Percentiles rank a stretch among this genome's conserved stretches.
phyloP scores from a whole-genome alignment of 2,888 invertebrate genomes.

The Sclerodermus sp. region DNA sequence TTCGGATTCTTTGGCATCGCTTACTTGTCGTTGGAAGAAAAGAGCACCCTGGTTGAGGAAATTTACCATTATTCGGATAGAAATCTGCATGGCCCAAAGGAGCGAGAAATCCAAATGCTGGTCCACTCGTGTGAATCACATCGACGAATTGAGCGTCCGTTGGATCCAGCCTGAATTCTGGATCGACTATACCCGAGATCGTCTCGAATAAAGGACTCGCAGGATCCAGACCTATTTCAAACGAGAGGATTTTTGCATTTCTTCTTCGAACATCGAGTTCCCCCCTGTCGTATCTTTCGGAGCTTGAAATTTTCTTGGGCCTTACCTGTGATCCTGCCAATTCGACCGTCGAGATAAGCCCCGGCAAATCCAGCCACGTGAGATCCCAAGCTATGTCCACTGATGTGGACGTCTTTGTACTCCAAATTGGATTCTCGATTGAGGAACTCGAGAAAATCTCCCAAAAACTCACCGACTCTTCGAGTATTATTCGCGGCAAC shows the following conservation, averaged over 20 bases:
- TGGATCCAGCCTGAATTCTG: constrained; percentile 56
- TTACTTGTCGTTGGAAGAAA: constrained; percentile 42
- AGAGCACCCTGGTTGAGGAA: constrained; percentile 42
- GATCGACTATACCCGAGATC: constrained; percentile 49
- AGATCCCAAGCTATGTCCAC: constrained; percentile 40
- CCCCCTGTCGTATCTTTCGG: background rate
- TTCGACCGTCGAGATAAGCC: constrained; percentile 34
- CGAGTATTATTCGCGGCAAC: constrained; percentile 43
- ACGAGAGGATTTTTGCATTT: too few species aligned
- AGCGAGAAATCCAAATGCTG: constrained; percentile 58
- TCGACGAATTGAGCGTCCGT: constrained; percentile 60
- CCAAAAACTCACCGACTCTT: constrained; percentile 43
- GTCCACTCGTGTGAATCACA: constrained; percentile 60
- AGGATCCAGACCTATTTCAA: constrained; percentile 58
- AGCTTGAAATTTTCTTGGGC: background rate
- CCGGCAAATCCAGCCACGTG: constrained; percentile 43
- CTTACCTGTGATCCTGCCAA: constrained; percentile 42
- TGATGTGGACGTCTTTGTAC: constrained; percentile 43
- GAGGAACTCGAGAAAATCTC: constrained; percentile 41
- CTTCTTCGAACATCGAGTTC: too few species aligned
- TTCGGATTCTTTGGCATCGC: too few species aligned
- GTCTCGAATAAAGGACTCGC: constrained; percentile 60
- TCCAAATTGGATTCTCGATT: constrained; percentile 45
- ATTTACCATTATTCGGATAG: constrained; percentile 51
- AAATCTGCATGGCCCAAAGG: constrained; percentile 60